Evolutionary conservation across 2,113 vertebrate species (phyloP).

Genomic region (human): GRCh38 chr9:36813501-36814000

Average conservation of each 20-base stretch:
- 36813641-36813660: not conserved
- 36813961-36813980: not conserved
- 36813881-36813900: not conserved
- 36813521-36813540: slow-evolving; percentile 33
- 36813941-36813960: slow-evolving; percentile 15
- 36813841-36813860: not conserved
- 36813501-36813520: not conserved
- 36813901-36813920: not conserved
- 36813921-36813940: slow-evolving; percentile 14
- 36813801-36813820: not conserved
- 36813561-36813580: not conserved
- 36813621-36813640: not conserved
- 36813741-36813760: not conserved
- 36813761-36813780: not conserved
- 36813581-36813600: not conserved
- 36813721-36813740: not conserved
- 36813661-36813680: not conserved
- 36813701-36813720: not conserved
- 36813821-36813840: not conserved
- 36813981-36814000: not conserved
- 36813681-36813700: not conserved
- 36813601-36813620: not conserved
- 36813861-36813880: not conserved
- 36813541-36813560: not conserved
- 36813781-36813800: not conserved